These are phyloP conservation scores for Diorhabda carinulata DNA, from an alignment of 1,140 invertebrate genomes.

Conservation along the genomic window DNA sequence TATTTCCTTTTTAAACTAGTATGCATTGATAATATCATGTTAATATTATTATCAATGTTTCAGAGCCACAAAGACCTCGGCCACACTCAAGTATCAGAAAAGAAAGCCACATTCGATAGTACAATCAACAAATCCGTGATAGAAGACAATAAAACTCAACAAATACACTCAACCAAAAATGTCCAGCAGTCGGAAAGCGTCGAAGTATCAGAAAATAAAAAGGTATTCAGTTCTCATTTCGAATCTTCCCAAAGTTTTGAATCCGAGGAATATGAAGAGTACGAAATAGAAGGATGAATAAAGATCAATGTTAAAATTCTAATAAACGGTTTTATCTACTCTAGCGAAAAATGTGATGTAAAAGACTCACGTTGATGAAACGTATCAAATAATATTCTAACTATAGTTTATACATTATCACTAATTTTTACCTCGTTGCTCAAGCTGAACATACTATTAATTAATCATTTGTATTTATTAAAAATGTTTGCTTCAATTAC, in stretches of 20 bases:
- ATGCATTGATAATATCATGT: too few relatives aligned
- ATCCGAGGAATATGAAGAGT: slow-evolving; percentile 45
- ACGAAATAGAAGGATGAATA: slow-evolving; percentile 38
- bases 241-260: slow-evolving; percentile 43
- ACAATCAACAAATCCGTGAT: slow-evolving; percentile 38
- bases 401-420: not conserved
- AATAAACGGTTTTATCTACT: not conserved
- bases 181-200: slow-evolving; percentile 36
- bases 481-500: too few relatives aligned
- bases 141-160: slow-evolving; percentile 35
- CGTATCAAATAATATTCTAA: not conserved
- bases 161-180: slow-evolving; percentile 35
- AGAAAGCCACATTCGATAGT: slow-evolving; percentile 40
- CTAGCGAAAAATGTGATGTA: not conserved
- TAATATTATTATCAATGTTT: slow-evolving; percentile 13
- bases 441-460: too few relatives aligned
- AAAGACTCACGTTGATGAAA: not conserved
- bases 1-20: too few relatives aligned
- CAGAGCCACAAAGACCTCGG: slow-evolving; percentile 42
- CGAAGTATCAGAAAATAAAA: slow-evolving; percentile 37
- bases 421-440: too few relatives aligned
- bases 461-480: too few relatives aligned
- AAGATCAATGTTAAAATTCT: not conserved
- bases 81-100: slow-evolving; percentile 40
- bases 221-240: slow-evolving; percentile 39